Evolutionary conservation across 2,113 vertebrate genomes (phyloP), one percentile per base, ranked within the genome.

Genomic region (Asarcornis scutulata): DNA sequence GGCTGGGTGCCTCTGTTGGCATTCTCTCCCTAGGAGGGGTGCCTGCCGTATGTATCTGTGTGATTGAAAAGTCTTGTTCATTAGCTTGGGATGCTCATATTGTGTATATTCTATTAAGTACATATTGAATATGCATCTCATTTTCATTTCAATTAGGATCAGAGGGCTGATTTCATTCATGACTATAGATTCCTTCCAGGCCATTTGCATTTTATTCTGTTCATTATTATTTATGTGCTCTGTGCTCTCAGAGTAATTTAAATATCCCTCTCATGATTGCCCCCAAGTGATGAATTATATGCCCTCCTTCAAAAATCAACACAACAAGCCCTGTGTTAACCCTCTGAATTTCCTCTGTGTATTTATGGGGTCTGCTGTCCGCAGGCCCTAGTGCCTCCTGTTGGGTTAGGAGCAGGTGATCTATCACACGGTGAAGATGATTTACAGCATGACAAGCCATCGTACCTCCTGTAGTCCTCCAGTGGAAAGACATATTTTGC

Each of bases 141-240:
- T 91, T 96, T 97, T 94, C 86, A 79, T 97, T 96, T 96, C 79
- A 92, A 89, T 89, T 89, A 89, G 68, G 81, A 85, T 83, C 83
- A 40, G 64, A 92, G 80, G 55, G 77, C 62, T 95, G 75, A 91
- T 86, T 88, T 83, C 89, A 95, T 93, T 94, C 71, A 96, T 68
- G 83, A 86, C 76, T 95, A 88, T 96, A 83, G 76, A 92, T 89
- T 94, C 56, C 66, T 92, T 96, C 84, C 89, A 88, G 71, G 83
- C 89, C 76, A 94, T 96, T 96, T 94, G 63, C 75, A 91, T 97
- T 96, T 90, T 85, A 64, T 95, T 88, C 83, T 76, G 89, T 95
- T 94, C 91, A 92, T 91, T 92, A 88, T 95, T 96, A 92, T 91
- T 76, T 94, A 96, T 97, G 67, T 83, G 83, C 78, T 96, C 88